Percentiles rank a stretch among this genome's conserved stretches.
phyloP scores from a whole-genome alignment of 23 tunicate genomes.

The Phallusia fumigata region DNA sequence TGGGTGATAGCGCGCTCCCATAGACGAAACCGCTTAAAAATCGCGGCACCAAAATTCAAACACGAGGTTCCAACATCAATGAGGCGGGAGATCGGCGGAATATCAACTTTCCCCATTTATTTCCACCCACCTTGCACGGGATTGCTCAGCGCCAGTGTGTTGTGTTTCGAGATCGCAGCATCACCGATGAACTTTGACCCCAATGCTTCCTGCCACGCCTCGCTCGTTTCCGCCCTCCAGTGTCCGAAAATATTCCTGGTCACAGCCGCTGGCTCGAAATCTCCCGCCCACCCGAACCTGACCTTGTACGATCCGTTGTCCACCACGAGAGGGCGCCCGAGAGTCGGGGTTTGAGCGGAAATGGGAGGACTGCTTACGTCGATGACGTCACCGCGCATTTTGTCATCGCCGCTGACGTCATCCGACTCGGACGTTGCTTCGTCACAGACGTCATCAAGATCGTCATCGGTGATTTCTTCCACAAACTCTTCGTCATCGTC shows the following conservation, averaged over 20 bases:
- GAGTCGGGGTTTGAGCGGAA: not conserved
- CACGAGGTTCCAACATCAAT: too few species aligned
- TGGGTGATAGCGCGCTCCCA: too few species aligned
- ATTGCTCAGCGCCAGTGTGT: slow-evolving; percentile 25
- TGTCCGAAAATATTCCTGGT: slow-evolving; percentile 54
- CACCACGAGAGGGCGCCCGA: slow-evolving; percentile 51
- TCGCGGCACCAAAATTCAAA: too few species aligned
- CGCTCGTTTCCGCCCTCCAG: slow-evolving; percentile 81
- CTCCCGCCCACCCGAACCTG: slow-evolving; percentile 73
- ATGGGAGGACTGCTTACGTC: not conserved
- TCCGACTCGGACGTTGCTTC: not conserved
- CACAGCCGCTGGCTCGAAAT: slow-evolving; percentile 39
- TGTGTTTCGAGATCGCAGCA: slow-evolving; percentile 49
- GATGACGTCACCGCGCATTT: not conserved
- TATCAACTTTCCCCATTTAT: too few species aligned
- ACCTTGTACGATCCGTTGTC: slow-evolving; percentile 76
- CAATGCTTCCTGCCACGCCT: slow-evolving; percentile 59
- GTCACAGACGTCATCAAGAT: slow-evolving; percentile 17
- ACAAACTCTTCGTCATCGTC: slow-evolving; percentile 52
- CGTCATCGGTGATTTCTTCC: slow-evolving; percentile 40
- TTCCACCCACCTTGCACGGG: slow-evolving; percentile 61
- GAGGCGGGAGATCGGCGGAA: too few species aligned
- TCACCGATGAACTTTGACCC: slow-evolving; percentile 82
- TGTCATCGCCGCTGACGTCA: not conserved
- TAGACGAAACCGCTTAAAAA: too few species aligned